phyloP scores from a whole-genome alignment of 2,797 vertebrate species.

The Pogonophryne albipinna region DNA sequence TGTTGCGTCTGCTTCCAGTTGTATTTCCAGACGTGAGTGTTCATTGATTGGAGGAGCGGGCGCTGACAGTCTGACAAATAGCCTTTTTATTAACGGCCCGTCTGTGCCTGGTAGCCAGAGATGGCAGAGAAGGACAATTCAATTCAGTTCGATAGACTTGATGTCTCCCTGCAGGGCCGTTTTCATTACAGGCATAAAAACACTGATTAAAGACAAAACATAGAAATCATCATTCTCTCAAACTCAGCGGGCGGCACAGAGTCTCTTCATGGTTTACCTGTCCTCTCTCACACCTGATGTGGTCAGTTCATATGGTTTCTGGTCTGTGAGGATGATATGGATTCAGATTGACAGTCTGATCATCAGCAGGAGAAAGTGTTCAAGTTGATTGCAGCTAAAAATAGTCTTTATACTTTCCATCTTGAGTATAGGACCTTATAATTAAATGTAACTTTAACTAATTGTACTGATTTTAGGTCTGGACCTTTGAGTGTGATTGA shows the following conservation, averaged over 20 bases:
- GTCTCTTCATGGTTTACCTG: constrained; percentile 15
- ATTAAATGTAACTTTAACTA: too few species aligned
- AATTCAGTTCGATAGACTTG: constrained; percentile 67
- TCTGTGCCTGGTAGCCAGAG: constrained; percentile 72
- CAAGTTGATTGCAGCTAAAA: too few species aligned
- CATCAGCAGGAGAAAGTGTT: not conserved
- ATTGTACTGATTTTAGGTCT: too few species aligned
- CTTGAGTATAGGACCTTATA: too few species aligned
- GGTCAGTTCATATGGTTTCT: constrained; percentile 2
- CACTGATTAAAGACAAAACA: constrained; percentile 71
- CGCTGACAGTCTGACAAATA: constrained; percentile 77
- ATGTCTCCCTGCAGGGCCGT: constrained; percentile 70
- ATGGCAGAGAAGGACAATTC: constrained; percentile 72
- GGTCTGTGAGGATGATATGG: not conserved
- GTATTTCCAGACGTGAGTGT: constrained; percentile 48
- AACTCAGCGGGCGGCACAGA: constrained; percentile 12
- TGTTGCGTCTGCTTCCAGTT: constrained; percentile 34
- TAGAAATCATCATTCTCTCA: constrained; percentile 43
- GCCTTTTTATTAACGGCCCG: constrained; percentile 76
- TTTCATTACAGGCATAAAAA: constrained; percentile 75
- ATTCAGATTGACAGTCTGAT: not conserved
- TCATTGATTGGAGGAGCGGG: constrained; percentile 71
- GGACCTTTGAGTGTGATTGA: too few species aligned
- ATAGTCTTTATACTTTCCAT: too few species aligned
- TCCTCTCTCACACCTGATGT: not conserved